These are phyloP conservation scores for Dynastes tityus DNA, from an alignment of 2,888 invertebrate genomes.

Conservation along the genomic window DNA sequence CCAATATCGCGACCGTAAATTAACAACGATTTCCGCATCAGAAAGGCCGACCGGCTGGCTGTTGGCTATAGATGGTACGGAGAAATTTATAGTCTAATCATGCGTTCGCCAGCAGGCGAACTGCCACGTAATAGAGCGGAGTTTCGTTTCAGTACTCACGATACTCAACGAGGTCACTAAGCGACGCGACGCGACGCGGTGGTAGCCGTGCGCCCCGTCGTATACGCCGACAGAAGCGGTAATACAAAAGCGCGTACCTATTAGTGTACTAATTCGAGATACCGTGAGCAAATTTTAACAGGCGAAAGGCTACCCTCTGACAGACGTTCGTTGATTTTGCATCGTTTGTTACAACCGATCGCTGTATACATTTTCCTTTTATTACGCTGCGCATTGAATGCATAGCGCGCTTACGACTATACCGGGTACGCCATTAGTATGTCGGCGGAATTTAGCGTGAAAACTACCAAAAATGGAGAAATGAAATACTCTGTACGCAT, in stretches of 20 bases:
- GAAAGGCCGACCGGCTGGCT: conserved; percentile 20
- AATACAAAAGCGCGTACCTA: conserved; percentile 12
- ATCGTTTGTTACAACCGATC: no score
- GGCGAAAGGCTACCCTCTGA: no score
- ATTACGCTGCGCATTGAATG: no score
- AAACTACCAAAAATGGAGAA: no score
- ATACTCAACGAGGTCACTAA: conserved; percentile 12
- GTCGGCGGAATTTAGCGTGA: no score
- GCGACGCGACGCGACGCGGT: conserved; percentile 1
- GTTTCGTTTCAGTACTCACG: conserved; percentile 24
- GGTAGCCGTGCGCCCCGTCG: conserved; percentile 9
- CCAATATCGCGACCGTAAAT: conserved; percentile 42
- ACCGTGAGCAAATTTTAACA: no score
- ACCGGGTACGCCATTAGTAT: no score
- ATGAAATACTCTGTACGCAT: no score
- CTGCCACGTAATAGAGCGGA: conserved; percentile 12
- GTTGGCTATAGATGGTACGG: conserved; percentile 6
- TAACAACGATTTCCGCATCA: conserved; percentile 45
- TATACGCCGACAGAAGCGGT: background rate
- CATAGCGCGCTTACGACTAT: no score
- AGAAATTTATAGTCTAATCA: conserved; percentile 40
- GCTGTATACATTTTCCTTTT: no score
- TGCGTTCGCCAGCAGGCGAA: conserved; percentile 37
- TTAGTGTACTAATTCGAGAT: no score
- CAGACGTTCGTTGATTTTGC: no score